Percentiles rank a stretch among this genome's conserved stretches.
phyloP scores from a whole-genome alignment of 2,113 vertebrate species.

The Promerops cafer region DNA sequence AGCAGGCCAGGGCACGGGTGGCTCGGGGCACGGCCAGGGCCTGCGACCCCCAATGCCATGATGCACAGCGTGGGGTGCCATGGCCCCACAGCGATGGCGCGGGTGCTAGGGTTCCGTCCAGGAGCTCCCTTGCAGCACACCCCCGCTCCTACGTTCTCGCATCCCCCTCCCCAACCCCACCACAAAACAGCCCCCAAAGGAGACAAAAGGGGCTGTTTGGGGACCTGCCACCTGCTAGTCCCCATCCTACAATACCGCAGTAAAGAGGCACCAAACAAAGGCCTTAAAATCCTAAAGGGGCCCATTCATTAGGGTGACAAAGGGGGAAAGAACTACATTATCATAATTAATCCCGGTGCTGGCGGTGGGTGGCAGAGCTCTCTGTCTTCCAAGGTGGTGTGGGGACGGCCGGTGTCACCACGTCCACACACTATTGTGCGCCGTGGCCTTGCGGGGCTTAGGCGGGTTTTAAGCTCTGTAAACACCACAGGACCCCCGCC shows the following conservation, averaged over 20 bases:
- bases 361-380: slow-evolving; percentile 87
- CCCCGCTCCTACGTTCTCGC: not conserved
- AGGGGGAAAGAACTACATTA: slow-evolving; percentile 92
- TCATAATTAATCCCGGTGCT: slow-evolving; percentile 90
- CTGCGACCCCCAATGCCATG: rapidly evolving
- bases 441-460: slow-evolving; percentile 46
- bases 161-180: slow-evolving; percentile 17
- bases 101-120: not conserved
- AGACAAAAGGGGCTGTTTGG: slow-evolving; percentile 82
- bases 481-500: slow-evolving; percentile 17
- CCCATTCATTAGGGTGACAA: slow-evolving; percentile 93
- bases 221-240: slow-evolving; percentile 88
- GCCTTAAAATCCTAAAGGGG: slow-evolving; percentile 86
- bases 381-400: slow-evolving; percentile 67
- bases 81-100: rapidly evolving
- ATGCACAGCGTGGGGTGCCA: not conserved
- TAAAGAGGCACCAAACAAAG: slow-evolving; percentile 88
- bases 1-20: not conserved
- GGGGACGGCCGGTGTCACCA: slow-evolving; percentile 62
- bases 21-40: rapidly evolving
- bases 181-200: slow-evolving; percentile 58
- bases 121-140: slow-evolving; percentile 14
- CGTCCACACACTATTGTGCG: slow-evolving; percentile 68
- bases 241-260: slow-evolving; percentile 82
- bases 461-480: slow-evolving; percentile 54